A percentile compares a stretch with the other conserved stretches of the same genome.
Evolutionary conservation across 2,113 vertebrate genomes (phyloP).

Genomic region (Loxodonta africana): DNA sequence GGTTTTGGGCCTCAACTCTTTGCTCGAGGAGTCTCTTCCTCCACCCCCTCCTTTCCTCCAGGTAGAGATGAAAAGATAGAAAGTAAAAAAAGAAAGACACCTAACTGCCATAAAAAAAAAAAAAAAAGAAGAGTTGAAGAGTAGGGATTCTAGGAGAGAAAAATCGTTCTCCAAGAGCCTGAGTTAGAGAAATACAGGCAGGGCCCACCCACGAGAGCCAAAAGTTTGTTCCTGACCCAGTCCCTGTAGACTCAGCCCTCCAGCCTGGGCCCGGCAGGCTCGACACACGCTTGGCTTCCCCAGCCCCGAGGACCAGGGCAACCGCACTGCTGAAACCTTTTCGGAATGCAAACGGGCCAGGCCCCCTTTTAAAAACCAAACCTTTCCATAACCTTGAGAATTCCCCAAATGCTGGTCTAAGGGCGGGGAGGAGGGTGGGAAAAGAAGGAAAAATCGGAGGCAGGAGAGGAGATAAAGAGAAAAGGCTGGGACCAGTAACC

Average conservation of each 20-base stretch:
- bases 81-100: neutral
- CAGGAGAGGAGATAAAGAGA: neutral
- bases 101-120: neutral
- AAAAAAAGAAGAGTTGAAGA: neutral
- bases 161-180: neutral
- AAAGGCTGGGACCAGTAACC: neutral
- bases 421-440: neutral
- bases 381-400: neutral
- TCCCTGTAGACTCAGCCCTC: neutral
- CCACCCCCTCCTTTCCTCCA: neutral
- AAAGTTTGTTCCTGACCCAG: neutral
- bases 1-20: neutral
- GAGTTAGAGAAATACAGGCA: neutral
- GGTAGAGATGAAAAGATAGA: neutral
- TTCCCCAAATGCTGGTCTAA: neutral
- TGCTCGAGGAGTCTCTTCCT: neutral
- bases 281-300: neutral
- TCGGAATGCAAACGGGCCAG: neutral
- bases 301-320: neutral
- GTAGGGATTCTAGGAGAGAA: neutral
- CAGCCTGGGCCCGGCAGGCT: neutral
- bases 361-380: neutral
- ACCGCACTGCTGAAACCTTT: neutral
- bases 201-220: neutral
- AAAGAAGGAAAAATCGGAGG: neutral